Base-by-base conservation (phyloP, 2,797 vertebrate genomes). In the Lagocephalus sceleratus region DNA sequence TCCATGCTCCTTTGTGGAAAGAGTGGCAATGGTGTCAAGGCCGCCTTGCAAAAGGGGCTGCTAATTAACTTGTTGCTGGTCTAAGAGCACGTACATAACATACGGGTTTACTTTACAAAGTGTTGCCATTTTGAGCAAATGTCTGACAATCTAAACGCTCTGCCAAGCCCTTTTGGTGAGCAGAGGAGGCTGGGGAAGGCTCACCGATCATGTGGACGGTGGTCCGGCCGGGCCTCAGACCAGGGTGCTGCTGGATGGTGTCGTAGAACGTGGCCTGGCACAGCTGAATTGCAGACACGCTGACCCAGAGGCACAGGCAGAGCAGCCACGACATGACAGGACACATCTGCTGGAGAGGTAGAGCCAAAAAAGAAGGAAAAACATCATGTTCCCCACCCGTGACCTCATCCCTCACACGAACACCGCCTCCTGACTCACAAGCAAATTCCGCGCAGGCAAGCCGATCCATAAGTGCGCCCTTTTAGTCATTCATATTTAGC, bases 271-370 rank as follows among this genome's bases (percentile, higher is more conserved):
- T 94, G 74, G 93, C 95, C 82, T 97, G 94, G 89, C 95, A 95
- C 82, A 94, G 92, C 84, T 96, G 92, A 89, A 97, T 86, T 71
- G 92, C 92, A 67, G 93, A 93, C 82, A 94, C 90, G 87, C 94
- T 95, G 92, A 97, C 94, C 95, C 96, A 98, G 90, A 98, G 90
- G 91, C 93, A 95, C 91, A 98, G 88, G 91, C 94, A 97, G 90
- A 97, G 90, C 90, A 95, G 87, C 96, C 95, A 98, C 91, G 96
- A 96, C 96, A 97, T 99, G 89, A 94, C 94, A 92, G 94, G 94
- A 89, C 89, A 85, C 90, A 88, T 91, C 90, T 91, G 86, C 78
- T 84, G 20, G 53, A 57, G 61, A 78, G 58, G 73, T 67, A 60
- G 47, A 68, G 71, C 83, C 70, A 79, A 57, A 62, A 62, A 54